A percentile compares a stretch with the other conserved stretches of the same genome.
Evolutionary conservation across 2,888 invertebrate species (phyloP).

Genomic region (Ecliptopera silaceata): DNA sequence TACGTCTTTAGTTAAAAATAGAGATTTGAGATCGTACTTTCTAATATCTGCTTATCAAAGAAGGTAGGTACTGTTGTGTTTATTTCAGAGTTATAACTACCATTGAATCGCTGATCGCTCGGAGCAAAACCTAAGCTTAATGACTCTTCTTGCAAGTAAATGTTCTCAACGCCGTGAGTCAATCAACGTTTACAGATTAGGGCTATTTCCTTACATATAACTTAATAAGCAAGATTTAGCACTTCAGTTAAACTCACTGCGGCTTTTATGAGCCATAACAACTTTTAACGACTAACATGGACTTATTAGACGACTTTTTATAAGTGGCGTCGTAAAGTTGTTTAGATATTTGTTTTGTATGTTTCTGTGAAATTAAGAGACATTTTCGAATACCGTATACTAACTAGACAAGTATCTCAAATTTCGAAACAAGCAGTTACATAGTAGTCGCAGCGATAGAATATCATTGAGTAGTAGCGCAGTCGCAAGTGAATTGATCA

Average conservation of each 20-base stretch:
- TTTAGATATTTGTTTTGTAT: constrained; percentile 23
- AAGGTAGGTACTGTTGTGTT: too few relatives aligned
- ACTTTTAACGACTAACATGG: constrained; percentile 51
- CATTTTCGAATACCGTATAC: background rate
- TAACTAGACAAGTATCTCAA: background rate
- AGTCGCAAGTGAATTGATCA: too few relatives aligned
- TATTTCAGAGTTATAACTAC: too few relatives aligned
- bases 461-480: too few relatives aligned
- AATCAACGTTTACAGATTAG: constrained; percentile 45
- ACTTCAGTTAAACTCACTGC: constrained; percentile 44
- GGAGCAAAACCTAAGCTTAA: constrained; percentile 15
- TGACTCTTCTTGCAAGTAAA: constrained; percentile 44
- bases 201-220: constrained; percentile 58
- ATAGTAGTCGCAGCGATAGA: too few relatives aligned
- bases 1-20: too few relatives aligned
- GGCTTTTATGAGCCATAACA: constrained; percentile 57
- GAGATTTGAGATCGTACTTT: too few relatives aligned
- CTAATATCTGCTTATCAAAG: too few relatives aligned
- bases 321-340: constrained; percentile 30
- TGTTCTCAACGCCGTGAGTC: constrained; percentile 44
- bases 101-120: background rate
- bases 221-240: constrained; percentile 61
- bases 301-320: constrained; percentile 39
- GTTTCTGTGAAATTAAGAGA: constrained; percentile 19
- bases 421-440: too few relatives aligned